Conservation (phyloP, 2,888 invertebrate genomes). For the Nemotelus pantherinus region DNA sequence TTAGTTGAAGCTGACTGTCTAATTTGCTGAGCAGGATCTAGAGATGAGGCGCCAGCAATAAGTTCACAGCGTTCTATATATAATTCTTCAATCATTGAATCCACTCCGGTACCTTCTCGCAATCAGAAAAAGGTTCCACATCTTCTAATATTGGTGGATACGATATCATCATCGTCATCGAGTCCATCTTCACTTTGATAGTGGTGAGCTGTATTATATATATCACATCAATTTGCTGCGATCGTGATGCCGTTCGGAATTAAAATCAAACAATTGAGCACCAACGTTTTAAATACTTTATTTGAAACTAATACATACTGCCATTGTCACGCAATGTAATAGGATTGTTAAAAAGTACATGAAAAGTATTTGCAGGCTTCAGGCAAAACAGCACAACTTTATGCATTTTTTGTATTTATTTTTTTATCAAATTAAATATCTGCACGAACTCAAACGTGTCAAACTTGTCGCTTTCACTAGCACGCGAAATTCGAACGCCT, state of each 20-base stretch:
- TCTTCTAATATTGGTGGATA: constrained; percentile 26
- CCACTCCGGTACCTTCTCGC: background rate
- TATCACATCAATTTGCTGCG: background rate
- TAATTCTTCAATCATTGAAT: constrained; percentile 23
- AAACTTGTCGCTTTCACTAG: background rate
- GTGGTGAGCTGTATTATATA: background rate
- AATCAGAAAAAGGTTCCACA: constrained; percentile 18
- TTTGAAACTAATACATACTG: background rate
- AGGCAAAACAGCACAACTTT: constrained; percentile 3
- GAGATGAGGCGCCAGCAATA: background rate
- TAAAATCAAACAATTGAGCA: too few species aligned
- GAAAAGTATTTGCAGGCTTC: background rate
- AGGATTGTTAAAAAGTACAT: background rate
- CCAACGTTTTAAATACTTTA: background rate
- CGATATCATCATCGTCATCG: too few species aligned
- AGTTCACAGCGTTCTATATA: background rate
- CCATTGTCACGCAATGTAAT: constrained; percentile 5
- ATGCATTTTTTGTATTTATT: background rate
- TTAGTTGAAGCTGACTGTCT: too few species aligned
- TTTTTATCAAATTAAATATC: constrained; percentile 1
- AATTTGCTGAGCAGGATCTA: too few species aligned
- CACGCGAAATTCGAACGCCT: background rate
- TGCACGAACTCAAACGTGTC: background rate
- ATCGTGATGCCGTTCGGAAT: background rate
- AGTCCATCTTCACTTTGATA: constrained; percentile 17